phyloP scores from a whole-genome alignment of 2,888 invertebrate species.

The Priocnemis perturbator region DNA sequence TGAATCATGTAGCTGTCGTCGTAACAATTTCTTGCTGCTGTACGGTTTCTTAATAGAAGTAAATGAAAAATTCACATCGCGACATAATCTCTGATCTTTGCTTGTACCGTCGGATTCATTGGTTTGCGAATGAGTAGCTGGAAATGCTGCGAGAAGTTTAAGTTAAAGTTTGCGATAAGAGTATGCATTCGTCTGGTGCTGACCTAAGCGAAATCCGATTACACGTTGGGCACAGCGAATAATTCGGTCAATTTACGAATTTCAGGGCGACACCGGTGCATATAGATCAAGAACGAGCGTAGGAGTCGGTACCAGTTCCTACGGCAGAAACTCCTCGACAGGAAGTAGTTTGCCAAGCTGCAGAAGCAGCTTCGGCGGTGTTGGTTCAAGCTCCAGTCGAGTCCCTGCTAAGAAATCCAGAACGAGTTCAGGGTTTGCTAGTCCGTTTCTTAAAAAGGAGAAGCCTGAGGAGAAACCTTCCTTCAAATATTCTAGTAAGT shows the following conservation, averaged over 20 bases:
- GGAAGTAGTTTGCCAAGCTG: conserved; percentile 65
- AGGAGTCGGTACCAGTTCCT: conserved; percentile 53
- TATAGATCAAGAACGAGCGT: conserved; percentile 62
- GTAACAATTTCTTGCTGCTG: not conserved
- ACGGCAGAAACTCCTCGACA: conserved; percentile 58
- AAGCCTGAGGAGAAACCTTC: conserved; percentile 64
- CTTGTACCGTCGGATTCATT: too few relatives aligned
- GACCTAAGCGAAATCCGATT: too few relatives aligned
- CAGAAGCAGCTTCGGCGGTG: conserved; percentile 62
- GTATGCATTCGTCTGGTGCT: too few relatives aligned
- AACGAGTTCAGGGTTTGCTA: conserved; percentile 55
- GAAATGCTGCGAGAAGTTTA: too few relatives aligned
- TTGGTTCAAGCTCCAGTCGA: conserved; percentile 58
- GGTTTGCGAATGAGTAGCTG: too few relatives aligned
- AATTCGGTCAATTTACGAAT: conserved; percentile 30
- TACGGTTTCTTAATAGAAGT: not conserved
- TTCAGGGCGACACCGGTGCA: conserved; percentile 65
- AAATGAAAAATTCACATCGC: too few relatives aligned
- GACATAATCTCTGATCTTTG: too few relatives aligned
- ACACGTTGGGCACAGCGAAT: too few relatives aligned
- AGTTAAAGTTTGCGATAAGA: too few relatives aligned
- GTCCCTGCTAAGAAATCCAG: conserved; percentile 60
- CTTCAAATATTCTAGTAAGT: conserved; percentile 69
- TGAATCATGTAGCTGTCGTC: conserved; percentile 1
- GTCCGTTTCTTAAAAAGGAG: conserved; percentile 63